These are phyloP conservation scores for Xanthia icteritia DNA, from an alignment of 2,888 invertebrate genomes.

Conservation along the genomic window DNA sequence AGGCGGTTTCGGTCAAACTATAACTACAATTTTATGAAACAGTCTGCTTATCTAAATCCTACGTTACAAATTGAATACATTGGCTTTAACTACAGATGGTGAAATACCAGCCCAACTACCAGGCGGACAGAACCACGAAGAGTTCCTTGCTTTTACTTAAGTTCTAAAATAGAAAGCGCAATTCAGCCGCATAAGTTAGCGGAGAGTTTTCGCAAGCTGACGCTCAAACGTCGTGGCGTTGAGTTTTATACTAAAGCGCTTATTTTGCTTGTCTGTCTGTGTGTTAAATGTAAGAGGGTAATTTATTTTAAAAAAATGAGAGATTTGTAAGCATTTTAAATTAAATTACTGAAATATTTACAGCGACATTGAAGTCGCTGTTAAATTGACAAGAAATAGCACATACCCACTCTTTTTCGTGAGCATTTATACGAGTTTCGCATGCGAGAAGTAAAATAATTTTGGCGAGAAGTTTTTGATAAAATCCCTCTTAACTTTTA, in stretches of 20 bases:
- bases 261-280: constrained; percentile 18
- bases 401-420: background rate
- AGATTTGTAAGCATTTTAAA: background rate
- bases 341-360: background rate
- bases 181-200: constrained; percentile 54
- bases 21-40: background rate
- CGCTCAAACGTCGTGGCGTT: constrained; percentile 30
- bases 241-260: constrained; percentile 55
- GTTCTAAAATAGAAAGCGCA: constrained; percentile 54
- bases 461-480: too few species aligned
- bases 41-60: background rate
- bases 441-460: background rate
- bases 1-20: too few species aligned
- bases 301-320: background rate
- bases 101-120: constrained; percentile 32
- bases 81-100: background rate
- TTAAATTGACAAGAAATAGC: background rate
- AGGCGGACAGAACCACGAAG: constrained; percentile 43
- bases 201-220: constrained; percentile 59
- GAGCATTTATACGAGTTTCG: background rate
- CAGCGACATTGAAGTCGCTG: background rate
- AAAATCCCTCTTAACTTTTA: background rate
- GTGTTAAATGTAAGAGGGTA: constrained; percentile 1
- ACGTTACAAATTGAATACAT: constrained; percentile 15
- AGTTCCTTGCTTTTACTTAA: constrained; percentile 43